These are phyloP conservation scores for Chymomyza procnemis DNA, from an alignment of 2,888 invertebrate species.

Conservation along the genomic window DNA sequence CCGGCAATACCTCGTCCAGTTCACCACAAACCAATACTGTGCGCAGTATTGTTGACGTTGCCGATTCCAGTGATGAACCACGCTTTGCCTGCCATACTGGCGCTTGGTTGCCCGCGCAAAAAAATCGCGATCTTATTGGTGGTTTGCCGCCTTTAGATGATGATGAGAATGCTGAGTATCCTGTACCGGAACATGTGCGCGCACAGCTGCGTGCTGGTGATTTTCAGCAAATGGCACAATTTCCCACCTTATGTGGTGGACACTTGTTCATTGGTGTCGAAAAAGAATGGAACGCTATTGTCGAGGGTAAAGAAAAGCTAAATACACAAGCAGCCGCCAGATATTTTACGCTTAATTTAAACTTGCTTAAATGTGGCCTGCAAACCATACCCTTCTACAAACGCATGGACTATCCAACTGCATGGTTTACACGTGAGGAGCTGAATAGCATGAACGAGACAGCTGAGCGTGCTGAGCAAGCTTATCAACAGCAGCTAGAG, in stretches of 20 bases:
- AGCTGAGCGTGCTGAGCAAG: constrained; percentile 70
- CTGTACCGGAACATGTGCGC: constrained; percentile 61
- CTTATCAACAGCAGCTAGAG: constrained; percentile 66
- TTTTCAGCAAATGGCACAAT: constrained; percentile 76
- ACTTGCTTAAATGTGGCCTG: constrained; percentile 77
- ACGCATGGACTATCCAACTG: constrained; percentile 76
- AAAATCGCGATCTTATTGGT: constrained; percentile 47
- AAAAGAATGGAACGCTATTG: constrained; percentile 76
- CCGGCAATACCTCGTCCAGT: constrained; percentile 64
- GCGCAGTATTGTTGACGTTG: constrained; percentile 75
- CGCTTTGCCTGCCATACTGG: constrained; percentile 58
- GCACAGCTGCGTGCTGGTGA: constrained; percentile 76
- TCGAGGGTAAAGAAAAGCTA: constrained; percentile 62
- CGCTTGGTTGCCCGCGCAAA: constrained; percentile 47
- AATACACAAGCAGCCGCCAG: constrained; percentile 73
- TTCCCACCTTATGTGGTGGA: constrained; percentile 74
- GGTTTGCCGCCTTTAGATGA: constrained; percentile 37
- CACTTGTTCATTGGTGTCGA: constrained; percentile 79
- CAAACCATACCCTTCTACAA: constrained; percentile 79
- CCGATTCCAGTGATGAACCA: constrained; percentile 76
- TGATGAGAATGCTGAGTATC: constrained; percentile 39
- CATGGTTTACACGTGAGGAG: constrained; percentile 77
- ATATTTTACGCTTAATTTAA: constrained; percentile 79
- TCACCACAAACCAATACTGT: constrained; percentile 60
- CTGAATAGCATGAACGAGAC: constrained; percentile 67